Base-by-base conservation (phyloP, 2,797 vertebrate genomes). In the Phataginus tricuspis region DNA sequence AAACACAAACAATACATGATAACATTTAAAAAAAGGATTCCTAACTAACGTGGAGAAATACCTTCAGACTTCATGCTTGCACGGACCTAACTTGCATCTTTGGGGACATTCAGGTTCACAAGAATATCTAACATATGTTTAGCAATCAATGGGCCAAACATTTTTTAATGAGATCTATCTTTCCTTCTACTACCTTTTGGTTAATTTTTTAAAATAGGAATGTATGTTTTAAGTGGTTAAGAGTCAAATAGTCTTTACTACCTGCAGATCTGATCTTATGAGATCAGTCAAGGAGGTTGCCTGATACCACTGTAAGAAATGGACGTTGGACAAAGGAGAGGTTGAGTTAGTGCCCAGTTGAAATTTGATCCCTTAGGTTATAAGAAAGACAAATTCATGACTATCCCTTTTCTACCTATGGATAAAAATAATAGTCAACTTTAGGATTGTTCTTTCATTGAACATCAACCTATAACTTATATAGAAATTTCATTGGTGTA, bases 401-500 rank as follows among this genome's bases (percentile, higher is more conserved):
- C 4, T 57, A 12, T 79, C 45, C 19, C n/a, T 94, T 69, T 86
- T 59, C 45, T 37, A 53, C 31, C 15, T 66, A 42, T n/a, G 34
- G 23, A 78, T 74, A 78, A 87, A 80, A 86, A 57, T 57, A 91
- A 77, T 51, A 89, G 23, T 29, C 72, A 86, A 75, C 84, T 55
- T 71, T 51, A 83, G 25, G 31, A 64, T 74, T 94, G 86, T 94
- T 86, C n/a, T 86, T 95, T 86, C 37, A 72, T 18, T 61, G 79
- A 94, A 49, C 37, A 78, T 57, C 6, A 61, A 55, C 39, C 34
- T 71, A 25, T 93, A 85, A 53, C 37, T 85, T 91, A 82, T 21
- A 59, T 29, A 61, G 25, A 94, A 88, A 59, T 84, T 85, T 85
- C 63, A 10, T 85, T 68, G 55, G n/a, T 83, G 75, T 85, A 51